phyloP scores from a whole-genome alignment of 2,888 invertebrate species.

The Dryadula phaetusa region DNA sequence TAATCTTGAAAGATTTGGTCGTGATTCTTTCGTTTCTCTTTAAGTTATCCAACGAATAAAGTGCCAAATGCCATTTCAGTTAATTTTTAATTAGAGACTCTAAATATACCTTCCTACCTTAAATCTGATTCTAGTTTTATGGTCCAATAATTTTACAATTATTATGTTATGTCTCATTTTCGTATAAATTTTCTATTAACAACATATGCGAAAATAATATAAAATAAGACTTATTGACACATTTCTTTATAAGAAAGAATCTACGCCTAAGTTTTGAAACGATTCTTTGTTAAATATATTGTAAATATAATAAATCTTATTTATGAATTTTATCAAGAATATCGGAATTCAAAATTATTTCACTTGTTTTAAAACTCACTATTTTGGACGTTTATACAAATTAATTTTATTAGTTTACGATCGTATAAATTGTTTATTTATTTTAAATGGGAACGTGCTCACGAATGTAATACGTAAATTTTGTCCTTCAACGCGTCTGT shows the following conservation, averaged over 20 bases:
- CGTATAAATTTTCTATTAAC: constrained; percentile 7
- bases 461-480: constrained; percentile 77
- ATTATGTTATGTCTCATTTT: constrained; percentile 4
- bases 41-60: constrained; percentile 58
- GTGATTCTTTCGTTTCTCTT: constrained; percentile 71
- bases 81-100: constrained; percentile 59
- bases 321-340: constrained; percentile 47
- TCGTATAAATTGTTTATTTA: constrained; percentile 67
- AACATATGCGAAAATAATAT: constrained; percentile 6
- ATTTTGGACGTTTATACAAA: constrained; percentile 57
- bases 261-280: constrained; percentile 64
- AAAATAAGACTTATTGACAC: constrained; percentile 36
- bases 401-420: constrained; percentile 60
- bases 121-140: constrained; percentile 10
- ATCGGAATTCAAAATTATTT: constrained; percentile 58
- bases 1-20: constrained; percentile 61
- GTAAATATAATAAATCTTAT: constrained; percentile 74
- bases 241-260: constrained; percentile 62
- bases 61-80: constrained; percentile 74
- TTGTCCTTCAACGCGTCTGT: constrained; percentile 76
- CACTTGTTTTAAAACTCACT: constrained; percentile 66
- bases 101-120: constrained; percentile 47
- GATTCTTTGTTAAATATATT: constrained; percentile 65
- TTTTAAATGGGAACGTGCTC: constrained; percentile 73
- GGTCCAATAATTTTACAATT: not conserved